A percentile compares a stretch with the other conserved stretches of the same genome.
phyloP scores from a whole-genome alignment of 2,888 invertebrate genomes.

The Phytoseiulus persimilis region DNA sequence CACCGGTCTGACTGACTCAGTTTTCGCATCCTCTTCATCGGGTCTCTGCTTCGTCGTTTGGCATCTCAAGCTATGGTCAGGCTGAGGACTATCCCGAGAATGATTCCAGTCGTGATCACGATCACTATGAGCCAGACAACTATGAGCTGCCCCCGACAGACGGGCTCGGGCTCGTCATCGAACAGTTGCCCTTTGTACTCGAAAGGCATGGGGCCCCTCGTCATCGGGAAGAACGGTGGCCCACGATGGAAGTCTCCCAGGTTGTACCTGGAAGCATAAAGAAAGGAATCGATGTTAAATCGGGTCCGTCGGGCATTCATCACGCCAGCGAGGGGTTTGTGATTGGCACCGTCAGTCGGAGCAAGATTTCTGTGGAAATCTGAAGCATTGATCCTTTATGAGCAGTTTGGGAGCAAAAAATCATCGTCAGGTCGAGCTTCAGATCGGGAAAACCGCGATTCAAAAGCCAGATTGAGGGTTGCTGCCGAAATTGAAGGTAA shows the following conservation, averaged over 20 bases:
- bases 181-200: slow-evolving; percentile 27
- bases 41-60: background rate
- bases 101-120: slow-evolving; percentile 47
- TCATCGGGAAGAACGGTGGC: background rate
- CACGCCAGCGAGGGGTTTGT: background rate
- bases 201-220: slow-evolving; percentile 22
- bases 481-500: background rate
- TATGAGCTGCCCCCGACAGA: slow-evolving; percentile 47
- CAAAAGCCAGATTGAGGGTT: background rate
- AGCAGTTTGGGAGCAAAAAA: background rate
- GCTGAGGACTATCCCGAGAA: slow-evolving; percentile 47
- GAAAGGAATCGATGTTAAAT: background rate
- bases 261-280: slow-evolving; percentile 6
- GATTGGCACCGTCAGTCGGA: too few species aligned
- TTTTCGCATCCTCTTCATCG: background rate
- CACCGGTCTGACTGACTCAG: background rate
- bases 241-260: slow-evolving; percentile 29
- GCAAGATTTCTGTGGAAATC: too few species aligned
- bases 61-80: slow-evolving; percentile 44
- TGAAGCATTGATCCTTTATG: background rate
- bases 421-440: background rate
- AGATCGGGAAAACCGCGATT: background rate
- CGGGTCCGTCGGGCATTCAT: background rate
- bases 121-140: slow-evolving; percentile 48
- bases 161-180: slow-evolving; percentile 29